Percentiles rank a stretch among this genome's conserved stretches.
Conservation (phyloP, 2,888 invertebrate species). For the Apodemia mormo region DNA sequence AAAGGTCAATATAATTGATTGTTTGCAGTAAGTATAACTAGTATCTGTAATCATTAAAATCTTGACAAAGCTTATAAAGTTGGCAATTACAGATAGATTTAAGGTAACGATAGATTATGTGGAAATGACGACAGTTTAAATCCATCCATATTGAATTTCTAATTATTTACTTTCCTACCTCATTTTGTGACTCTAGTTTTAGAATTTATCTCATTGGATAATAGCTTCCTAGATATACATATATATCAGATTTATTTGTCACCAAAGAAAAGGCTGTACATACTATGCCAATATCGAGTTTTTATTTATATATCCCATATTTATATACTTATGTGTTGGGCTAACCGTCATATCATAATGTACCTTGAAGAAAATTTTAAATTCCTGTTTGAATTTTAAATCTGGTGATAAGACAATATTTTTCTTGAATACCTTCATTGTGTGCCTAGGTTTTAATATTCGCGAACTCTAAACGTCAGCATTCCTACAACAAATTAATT, state of each 20-base stretch:
- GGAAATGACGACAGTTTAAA: constrained; percentile 38
- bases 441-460: constrained; percentile 54
- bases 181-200: constrained; percentile 69
- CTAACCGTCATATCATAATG: constrained; percentile 58
- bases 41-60: too few relatives aligned
- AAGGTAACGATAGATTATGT: constrained; percentile 20
- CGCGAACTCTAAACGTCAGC: constrained; percentile 36
- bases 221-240: constrained; percentile 43
- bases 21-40: too few relatives aligned
- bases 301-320: constrained; percentile 17
- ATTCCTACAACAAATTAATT: not conserved
- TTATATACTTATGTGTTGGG: constrained; percentile 20
- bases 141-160: constrained; percentile 56
- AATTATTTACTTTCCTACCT: constrained; percentile 73
- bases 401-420: constrained; percentile 68
- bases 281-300: constrained; percentile 35
- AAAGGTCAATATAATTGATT: too few relatives aligned
- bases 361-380: constrained; percentile 49
- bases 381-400: constrained; percentile 40
- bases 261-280: constrained; percentile 76
- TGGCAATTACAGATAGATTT: too few relatives aligned
- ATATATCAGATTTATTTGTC: constrained; percentile 55
- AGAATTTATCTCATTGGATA: constrained; percentile 53
- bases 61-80: too few relatives aligned
- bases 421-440: constrained; percentile 50